Conservation (phyloP, 2,113 vertebrate genomes). For the Coreoperca whiteheadi region DNA sequence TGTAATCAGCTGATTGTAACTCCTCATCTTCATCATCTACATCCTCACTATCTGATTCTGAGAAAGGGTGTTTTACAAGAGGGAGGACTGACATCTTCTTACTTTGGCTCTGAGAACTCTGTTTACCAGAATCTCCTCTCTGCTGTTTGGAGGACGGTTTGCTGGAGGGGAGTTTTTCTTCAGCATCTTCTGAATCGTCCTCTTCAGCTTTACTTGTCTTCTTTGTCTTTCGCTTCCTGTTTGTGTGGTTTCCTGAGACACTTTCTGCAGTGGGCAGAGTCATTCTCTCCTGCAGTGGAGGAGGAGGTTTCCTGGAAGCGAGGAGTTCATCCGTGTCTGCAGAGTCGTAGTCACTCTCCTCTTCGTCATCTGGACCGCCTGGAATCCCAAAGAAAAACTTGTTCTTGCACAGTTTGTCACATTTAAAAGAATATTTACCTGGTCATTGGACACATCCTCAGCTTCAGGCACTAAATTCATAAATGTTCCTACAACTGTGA, state of each 20-base stretch:
- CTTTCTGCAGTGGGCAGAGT: background rate
- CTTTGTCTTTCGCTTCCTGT: constrained; percentile 24
- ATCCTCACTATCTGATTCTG: constrained; percentile 35
- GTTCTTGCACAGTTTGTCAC: background rate
- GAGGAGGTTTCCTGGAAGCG: constrained; percentile 71
- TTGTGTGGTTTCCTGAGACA: background rate
- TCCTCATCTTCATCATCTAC: background rate
- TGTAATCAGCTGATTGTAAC: constrained; percentile 63
- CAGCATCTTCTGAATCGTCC: constrained; percentile 86
- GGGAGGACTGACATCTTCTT: constrained; percentile 5
- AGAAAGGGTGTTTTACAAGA: background rate
- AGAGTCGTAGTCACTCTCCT: constrained; percentile 86
- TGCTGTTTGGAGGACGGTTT: background rate
- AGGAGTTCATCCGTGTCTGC: constrained; percentile 93
- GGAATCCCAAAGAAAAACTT: constrained; percentile 6
- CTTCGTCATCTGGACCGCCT: constrained; percentile 22
- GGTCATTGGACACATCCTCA: background rate
- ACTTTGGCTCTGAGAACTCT: background rate
- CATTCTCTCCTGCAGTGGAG: background rate
- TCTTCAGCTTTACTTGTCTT: constrained; percentile 40
- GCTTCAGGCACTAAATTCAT: background rate
- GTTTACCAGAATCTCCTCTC: background rate
- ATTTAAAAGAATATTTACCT: background rate
- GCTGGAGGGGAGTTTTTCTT: constrained; percentile 84
- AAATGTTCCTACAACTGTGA: background rate